A percentile compares a stretch with the other conserved stretches of the same genome.
phyloP scores from a whole-genome alignment of 2,888 invertebrate genomes.

The Myopa tessellatipennis region DNA sequence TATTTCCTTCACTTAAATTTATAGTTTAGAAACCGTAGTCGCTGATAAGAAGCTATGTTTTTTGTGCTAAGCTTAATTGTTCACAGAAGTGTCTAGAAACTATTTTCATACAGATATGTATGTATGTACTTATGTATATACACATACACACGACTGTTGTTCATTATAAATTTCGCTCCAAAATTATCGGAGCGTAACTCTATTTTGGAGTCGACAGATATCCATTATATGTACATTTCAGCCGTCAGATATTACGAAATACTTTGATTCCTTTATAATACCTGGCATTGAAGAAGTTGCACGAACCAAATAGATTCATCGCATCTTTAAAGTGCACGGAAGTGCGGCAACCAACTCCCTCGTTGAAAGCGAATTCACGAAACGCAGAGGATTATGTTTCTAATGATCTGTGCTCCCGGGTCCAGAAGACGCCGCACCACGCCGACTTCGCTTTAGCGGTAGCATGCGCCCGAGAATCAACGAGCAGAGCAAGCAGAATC shows the following conservation, averaged over 20 bases:
- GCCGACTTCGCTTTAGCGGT: conserved; percentile 53
- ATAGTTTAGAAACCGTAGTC: too few relatives aligned
- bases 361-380: conserved; percentile 11
- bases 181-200: background rate
- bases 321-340: conserved; percentile 14
- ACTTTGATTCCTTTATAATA: conserved; percentile 62
- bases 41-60: too few relatives aligned
- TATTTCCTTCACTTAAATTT: too few relatives aligned
- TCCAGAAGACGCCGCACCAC: conserved; percentile 43
- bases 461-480: conserved; percentile 44
- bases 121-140: too few relatives aligned
- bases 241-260: background rate
- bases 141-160: too few relatives aligned
- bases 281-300: conserved; percentile 60
- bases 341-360: conserved; percentile 20
- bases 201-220: conserved; percentile 45
- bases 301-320: conserved; percentile 53
- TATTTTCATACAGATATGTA: too few relatives aligned
- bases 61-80: too few relatives aligned
- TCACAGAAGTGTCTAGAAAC: too few relatives aligned
- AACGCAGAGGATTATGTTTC: conserved; percentile 21
- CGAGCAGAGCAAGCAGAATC: background rate
- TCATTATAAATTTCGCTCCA: background rate
- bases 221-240: conserved; percentile 49
- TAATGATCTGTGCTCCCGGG: conserved; percentile 22